Evolutionary conservation across 2,113 vertebrate genomes (phyloP).

Genomic region (Callithrix jacchus): DNA sequence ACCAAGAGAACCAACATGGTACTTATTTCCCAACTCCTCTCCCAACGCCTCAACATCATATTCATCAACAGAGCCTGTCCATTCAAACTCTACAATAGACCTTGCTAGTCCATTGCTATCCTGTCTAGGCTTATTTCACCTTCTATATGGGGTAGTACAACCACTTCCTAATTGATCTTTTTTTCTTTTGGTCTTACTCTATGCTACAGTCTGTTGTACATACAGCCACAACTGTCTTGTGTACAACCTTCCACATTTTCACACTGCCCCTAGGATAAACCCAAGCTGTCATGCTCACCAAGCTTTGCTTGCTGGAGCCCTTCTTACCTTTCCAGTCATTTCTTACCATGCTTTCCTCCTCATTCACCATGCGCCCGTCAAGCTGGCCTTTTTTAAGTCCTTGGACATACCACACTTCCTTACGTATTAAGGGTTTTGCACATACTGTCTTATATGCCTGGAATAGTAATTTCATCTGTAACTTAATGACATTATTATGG

Average conservation of each 20-base stretch:
- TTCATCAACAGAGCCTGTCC: background rate
- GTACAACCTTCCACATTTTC: background rate
- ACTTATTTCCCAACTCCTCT: background rate
- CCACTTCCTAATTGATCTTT: background rate
- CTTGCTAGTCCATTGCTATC: background rate
- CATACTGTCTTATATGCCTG: background rate
- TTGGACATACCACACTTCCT: background rate
- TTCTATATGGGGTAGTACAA: background rate
- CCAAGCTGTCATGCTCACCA: background rate
- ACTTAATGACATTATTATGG: slow-evolving; percentile 14
- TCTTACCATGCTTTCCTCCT: background rate
- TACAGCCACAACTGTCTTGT: background rate
- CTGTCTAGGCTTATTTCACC: background rate
- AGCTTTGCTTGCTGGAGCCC: background rate
- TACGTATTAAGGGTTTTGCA: background rate
- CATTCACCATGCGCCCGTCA: background rate
- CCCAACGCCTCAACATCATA: background rate
- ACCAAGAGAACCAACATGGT: too few species aligned
- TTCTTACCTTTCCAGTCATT: background rate
- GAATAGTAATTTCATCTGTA: slow-evolving; percentile 1
- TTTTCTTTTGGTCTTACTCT: background rate
- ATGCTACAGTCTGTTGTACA: background rate
- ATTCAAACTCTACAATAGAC: background rate
- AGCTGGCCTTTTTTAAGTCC: background rate
- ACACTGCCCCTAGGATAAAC: background rate